Evolutionary conservation across 1,140 invertebrate species (phyloP), one percentile per base, ranked within the genome.

Genomic region (Metaphire vulgaris): DNA sequence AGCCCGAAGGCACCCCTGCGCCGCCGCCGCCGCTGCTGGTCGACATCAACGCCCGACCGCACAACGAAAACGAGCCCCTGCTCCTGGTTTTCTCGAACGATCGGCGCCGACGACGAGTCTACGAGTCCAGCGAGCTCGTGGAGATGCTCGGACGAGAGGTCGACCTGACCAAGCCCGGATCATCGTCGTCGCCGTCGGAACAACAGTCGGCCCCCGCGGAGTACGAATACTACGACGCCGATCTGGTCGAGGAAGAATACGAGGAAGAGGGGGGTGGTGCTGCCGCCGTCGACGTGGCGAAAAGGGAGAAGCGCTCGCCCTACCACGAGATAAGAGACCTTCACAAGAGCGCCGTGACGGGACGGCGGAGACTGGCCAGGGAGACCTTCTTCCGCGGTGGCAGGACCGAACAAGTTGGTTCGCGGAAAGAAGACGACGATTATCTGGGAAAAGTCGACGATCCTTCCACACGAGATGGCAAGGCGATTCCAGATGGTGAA

Each of bases 21-120:
- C 41, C 41, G 6, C 21, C 21, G 6, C 41, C 41, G 41, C 41
- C 41, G 41, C 30, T 66, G 31, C n/a, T 31, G 41, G n/a, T 75
- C 31, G 41, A 56, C 41, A 56, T 56, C 41, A 56, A 56, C 21
- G 6, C 41, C 6, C 6, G 41, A 56, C 41, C 41, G 6, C 6
- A 56, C 41, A 56, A 56, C 41, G 41, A 56, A 21, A 56, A 56
- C 41, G 41, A 56, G 67, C 74, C 74, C 28, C 1, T 75, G 56
- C 30, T 75, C 16, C 30, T 75, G 30, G 74, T 75, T 30, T 75
- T 75, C 74, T 75, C 74, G 21, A 30, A 75, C 32, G 74, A 75
- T 30, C 28, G 67, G 26, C 64, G 31, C 29, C 29, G 34, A 68
- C 29, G 0, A 2, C 30, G n/a, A 2, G 67, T 14, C 74, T n/a